phyloP scores from a whole-genome alignment of 2,888 invertebrate genomes.

The Metacarcinus magister region DNA sequence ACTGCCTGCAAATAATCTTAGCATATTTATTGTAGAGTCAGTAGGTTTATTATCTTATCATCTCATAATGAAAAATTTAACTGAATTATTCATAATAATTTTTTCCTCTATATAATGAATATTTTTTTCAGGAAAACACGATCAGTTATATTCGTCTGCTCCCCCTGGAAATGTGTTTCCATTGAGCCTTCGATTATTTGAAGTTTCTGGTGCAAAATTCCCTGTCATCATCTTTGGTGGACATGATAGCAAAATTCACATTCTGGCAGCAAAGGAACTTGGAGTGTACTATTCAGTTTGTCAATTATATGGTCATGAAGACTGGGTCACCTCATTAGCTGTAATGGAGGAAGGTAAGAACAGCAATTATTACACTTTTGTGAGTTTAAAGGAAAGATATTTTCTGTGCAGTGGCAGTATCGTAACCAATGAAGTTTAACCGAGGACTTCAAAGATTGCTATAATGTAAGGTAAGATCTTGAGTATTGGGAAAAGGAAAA shows the following conservation, averaged over 20 bases:
- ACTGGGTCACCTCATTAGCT: slow-evolving; percentile 73
- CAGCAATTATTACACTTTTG: background rate
- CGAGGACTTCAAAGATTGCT: too few relatives aligned
- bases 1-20: background rate
- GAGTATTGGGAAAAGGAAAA: too few relatives aligned
- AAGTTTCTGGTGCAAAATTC: slow-evolving; percentile 58
- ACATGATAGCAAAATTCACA: slow-evolving; percentile 70
- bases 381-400: background rate
- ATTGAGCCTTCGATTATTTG: slow-evolving; percentile 57
- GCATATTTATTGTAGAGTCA: too few relatives aligned
- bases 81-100: background rate
- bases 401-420: too few relatives aligned
- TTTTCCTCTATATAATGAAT: background rate
- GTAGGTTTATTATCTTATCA: background rate
- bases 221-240: slow-evolving; percentile 64
- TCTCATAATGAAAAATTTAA: background rate
- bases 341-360: slow-evolving; percentile 68
- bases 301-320: slow-evolving; percentile 74
- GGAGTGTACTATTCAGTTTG: slow-evolving; percentile 14
- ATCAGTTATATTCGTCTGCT: slow-evolving; percentile 15
- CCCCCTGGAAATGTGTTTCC: slow-evolving; percentile 56
- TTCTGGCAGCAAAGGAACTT: slow-evolving; percentile 52
- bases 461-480: too few relatives aligned
- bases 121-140: slow-evolving; percentile 53
- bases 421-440: too few relatives aligned